Evolutionary conservation across 2,888 invertebrate species (phyloP).

Genomic region (Diachrysia chrysitis): DNA sequence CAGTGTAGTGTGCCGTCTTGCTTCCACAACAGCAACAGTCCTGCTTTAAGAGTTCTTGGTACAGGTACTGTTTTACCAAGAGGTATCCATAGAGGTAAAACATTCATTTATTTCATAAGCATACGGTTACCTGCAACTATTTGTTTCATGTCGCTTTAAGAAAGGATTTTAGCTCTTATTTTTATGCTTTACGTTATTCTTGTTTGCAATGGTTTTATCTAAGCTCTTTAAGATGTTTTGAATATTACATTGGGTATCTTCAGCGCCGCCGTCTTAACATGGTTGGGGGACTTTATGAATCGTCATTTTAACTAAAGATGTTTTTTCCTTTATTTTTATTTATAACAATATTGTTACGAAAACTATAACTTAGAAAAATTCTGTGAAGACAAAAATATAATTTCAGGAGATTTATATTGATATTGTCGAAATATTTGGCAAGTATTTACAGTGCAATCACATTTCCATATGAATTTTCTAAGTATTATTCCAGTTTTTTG

Average conservation of each 20-base stretch:
- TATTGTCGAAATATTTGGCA: too few species aligned
- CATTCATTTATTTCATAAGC: constrained; percentile 25
- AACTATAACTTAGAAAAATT: too few species aligned
- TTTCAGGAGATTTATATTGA: too few species aligned
- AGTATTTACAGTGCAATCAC: too few species aligned
- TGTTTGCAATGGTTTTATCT: not conserved
- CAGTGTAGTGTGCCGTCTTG: too few species aligned
- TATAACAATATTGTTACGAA: not conserved
- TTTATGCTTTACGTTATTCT: not conserved
- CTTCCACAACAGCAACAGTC: too few species aligned
- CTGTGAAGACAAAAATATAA: too few species aligned
- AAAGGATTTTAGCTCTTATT: constrained; percentile 6
- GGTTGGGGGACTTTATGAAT: not conserved
- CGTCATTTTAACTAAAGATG: not conserved
- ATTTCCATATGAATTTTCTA: not conserved
- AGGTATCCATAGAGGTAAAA: constrained; percentile 13
- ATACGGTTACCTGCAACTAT: constrained; percentile 10
- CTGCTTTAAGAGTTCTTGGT: too few species aligned
- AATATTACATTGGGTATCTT: constrained; percentile 6
- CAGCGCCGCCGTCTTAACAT: not conserved
- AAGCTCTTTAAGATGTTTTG: constrained; percentile 9
- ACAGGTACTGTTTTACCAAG: not conserved
- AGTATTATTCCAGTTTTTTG: not conserved
- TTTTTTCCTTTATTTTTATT: not conserved
- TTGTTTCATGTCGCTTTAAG: constrained; percentile 11